Conservation (phyloP, 1,140 invertebrate species). For the Drosophila nikananu region DNA sequence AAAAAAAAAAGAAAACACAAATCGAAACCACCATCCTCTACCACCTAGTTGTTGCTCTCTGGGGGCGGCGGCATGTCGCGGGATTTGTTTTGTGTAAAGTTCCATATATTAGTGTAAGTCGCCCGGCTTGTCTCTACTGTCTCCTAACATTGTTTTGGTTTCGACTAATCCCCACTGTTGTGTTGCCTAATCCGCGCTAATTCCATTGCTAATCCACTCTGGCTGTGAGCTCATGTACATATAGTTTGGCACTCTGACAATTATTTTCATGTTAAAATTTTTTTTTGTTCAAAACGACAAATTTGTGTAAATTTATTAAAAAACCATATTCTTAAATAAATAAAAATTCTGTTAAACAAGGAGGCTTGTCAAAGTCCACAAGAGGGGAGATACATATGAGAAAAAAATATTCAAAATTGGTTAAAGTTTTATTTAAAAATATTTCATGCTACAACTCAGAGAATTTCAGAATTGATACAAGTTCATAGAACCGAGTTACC, state of each 20-base stretch:
- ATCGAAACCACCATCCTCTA: constrained; percentile 44
- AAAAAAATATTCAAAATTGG: background rate
- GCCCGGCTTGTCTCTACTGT: constrained; percentile 54
- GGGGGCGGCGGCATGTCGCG: constrained; percentile 62
- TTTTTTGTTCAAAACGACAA: background rate
- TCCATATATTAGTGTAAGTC: constrained; percentile 70
- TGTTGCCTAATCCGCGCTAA: constrained; percentile 41
- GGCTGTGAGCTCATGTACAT: constrained; percentile 8
- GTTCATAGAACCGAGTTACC: too few species aligned
- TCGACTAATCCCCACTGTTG: constrained; percentile 38
- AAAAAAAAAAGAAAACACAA: constrained; percentile 5
- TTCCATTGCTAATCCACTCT: constrained; percentile 35
- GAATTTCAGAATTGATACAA: too few species aligned
- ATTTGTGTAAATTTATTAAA: background rate
- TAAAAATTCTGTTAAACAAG: background rate
- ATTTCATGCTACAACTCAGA: too few species aligned
- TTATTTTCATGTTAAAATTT: background rate
- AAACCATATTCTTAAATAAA: background rate
- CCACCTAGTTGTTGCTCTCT: constrained; percentile 42
- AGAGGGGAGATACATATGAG: background rate
- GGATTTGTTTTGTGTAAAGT: constrained; percentile 66
- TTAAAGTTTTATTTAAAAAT: too few species aligned
- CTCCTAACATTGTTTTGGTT: constrained; percentile 42
- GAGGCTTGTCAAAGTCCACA: background rate
- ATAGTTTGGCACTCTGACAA: constrained; percentile 8